Base-by-base conservation (phyloP, 1,140 invertebrate genomes). In the Anadara kagoshimensis region DNA sequence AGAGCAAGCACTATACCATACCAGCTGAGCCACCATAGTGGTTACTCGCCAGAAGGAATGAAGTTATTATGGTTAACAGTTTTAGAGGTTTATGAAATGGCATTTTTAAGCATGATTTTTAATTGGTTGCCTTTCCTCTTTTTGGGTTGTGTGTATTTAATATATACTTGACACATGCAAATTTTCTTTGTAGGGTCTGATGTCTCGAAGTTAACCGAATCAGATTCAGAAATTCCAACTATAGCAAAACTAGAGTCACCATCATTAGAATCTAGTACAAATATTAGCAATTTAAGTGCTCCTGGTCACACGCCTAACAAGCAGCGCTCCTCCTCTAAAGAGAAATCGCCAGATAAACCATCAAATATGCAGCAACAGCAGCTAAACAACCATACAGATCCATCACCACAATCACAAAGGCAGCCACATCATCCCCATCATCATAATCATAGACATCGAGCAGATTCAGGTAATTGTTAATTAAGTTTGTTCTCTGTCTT, bases 391-490 rank as follows among this genome's bases (percentile, higher is more conserved):
- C 29, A 36, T 36, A 3, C 54, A 53, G 66, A 11, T 20, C 24
- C 72, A 22, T 51, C 49, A 14, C 62, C 69, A 0, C 49, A 62
- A 51, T 64, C 58, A 45, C 69, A 77, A 65, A 29, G 58, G 44
- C 70, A 69, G 43, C 62, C 59, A 20, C 62, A 70, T 73, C 8
- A 36, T 7, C 29, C 29, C 29, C 29, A 36, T 36, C 29, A 36
- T 36, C 45, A 18, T 58, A 71, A 76, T 44, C 26, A 63, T 24
- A 66, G 59, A 49, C 68, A 70, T 43, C 69, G 69, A 49, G 45
- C 61, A 47, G 61, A 74, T 56, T 74, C 72, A 62, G 72, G 72
- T 68, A 26, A 41, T 47, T 44, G 29, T 18, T n/a, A 7, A 16
- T n/a, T n/a, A n/a, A n/a, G n/a, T n/a, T n/a, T n/a, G n/a, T n/a